Percentiles rank a stretch among this genome's conserved stretches.
These are phyloP conservation scores for Anoncus sp. DNA, from an alignment of 2,888 invertebrate species.

Conservation along the genomic window DNA sequence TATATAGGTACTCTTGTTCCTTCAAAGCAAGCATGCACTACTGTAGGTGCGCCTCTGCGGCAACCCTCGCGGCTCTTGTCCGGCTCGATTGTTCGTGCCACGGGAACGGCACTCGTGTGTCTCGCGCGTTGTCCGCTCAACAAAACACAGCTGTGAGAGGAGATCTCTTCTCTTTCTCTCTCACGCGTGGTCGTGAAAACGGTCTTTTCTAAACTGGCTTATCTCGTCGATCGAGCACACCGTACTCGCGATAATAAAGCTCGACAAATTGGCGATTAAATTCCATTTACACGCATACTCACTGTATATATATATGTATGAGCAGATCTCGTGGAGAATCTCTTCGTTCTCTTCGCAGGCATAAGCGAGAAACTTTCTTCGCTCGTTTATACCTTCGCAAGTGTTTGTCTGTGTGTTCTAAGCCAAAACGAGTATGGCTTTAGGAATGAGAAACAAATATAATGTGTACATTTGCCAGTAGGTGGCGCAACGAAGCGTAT, in stretches of 20 bases:
- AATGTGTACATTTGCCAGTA: constrained; percentile 18
- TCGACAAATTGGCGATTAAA: constrained; percentile 70
- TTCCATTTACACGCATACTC: constrained; percentile 60
- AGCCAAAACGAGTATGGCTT: constrained; percentile 38
- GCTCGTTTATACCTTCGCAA: constrained; percentile 58
- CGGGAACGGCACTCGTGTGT: constrained; percentile 14
- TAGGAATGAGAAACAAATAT: constrained; percentile 14
- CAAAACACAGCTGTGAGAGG: constrained; percentile 48
- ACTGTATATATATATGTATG: constrained; percentile 27
- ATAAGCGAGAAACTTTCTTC: constrained; percentile 11
- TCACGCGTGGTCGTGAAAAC: constrained; percentile 43
- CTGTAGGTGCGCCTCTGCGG: constrained; percentile 52
- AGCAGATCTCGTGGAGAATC: constrained; percentile 35
- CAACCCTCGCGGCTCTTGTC: constrained; percentile 46
- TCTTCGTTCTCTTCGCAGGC: constrained; percentile 18
- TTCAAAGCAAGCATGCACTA: constrained; percentile 33
- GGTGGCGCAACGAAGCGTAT: constrained; percentile 13
- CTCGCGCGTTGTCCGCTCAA: constrained; percentile 41
- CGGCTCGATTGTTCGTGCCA: constrained; percentile 55
- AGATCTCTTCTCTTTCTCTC: constrained; percentile 11
- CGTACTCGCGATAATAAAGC: constrained; percentile 66
- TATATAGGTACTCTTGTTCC: constrained; percentile 44
- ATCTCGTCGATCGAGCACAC: constrained; percentile 66
- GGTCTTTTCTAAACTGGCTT: constrained; percentile 65
- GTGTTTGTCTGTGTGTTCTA: background rate